Conservation (phyloP, 2,113 vertebrate species). For the Hippocampus comes region DNA sequence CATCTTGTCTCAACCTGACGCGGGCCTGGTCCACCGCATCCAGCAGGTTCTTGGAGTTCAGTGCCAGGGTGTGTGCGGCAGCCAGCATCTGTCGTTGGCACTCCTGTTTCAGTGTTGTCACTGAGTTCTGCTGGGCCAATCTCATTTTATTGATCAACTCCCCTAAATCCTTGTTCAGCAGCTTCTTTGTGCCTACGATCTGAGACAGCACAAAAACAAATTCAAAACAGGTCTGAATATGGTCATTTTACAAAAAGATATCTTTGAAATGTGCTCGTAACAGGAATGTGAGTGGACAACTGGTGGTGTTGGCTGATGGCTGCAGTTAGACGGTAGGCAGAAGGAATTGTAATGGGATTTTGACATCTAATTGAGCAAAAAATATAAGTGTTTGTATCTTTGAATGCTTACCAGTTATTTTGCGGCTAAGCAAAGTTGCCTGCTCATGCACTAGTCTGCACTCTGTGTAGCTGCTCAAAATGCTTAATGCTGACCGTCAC, state of each 20-base stretch:
- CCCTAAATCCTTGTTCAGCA: constrained; percentile 89
- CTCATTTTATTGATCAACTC: constrained; percentile 94
- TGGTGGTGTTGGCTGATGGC: not conserved
- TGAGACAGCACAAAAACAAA: constrained; percentile 19
- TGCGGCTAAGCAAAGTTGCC: too few relatives aligned
- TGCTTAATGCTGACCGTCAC: too few relatives aligned
- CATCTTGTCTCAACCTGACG: constrained; percentile 70
- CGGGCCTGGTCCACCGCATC: constrained; percentile 92
- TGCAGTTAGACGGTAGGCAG: not conserved
- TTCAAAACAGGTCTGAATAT: not conserved
- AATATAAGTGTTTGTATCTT: too few relatives aligned
- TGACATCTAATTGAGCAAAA: too few relatives aligned
- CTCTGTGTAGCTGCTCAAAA: too few relatives aligned
- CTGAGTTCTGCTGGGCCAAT: constrained; percentile 87
- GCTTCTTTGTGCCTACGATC: constrained; percentile 88
- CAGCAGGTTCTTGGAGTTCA: constrained; percentile 94
- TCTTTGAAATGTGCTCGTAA: not conserved
- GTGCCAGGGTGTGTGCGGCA: constrained; percentile 85
- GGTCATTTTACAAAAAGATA: not conserved
- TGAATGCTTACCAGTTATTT: too few relatives aligned
- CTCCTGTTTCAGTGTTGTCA: constrained; percentile 86
- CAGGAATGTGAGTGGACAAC: not conserved
- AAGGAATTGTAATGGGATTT: not conserved
- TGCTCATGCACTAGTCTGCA: too few relatives aligned
- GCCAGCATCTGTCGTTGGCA: constrained; percentile 91